Base-by-base conservation (phyloP, 2,797 vertebrate species). In the Acrossocheilus fasciatus region DNA sequence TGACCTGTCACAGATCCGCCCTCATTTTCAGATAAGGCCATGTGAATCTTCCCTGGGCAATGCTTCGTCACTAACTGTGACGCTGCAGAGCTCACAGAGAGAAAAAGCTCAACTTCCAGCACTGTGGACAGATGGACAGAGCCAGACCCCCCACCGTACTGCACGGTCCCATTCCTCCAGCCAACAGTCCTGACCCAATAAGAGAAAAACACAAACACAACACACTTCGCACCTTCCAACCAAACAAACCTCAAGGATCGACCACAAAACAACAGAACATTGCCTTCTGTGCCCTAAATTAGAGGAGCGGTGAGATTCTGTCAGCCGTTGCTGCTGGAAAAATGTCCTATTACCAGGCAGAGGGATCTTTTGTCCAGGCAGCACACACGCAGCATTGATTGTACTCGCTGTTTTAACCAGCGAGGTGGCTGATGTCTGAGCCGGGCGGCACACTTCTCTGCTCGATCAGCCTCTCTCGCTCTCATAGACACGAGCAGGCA, bases 121-220 rank as follows among this genome's bases (percentile, higher is more conserved):
- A 54, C 50, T 4, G 74, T 86, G 73, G 72, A 78, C 85, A 88
- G 75, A 88, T 88, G 87, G 86, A 86, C 72, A 14, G 64, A 86
- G 72, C 74, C 77, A 87, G 86, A 87, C 86, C 83, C 62, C 81
- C 81, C 79, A 66, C 54, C 72, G 76, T 73, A 34, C 54, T 23
- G 20, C 47, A 78, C 87, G 76, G 81, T 81, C 54, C 81, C 81
- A 81, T 57, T 47, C 47, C 62, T 59, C 83, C 41, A 57, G 69
- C 85, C 69, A 81, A 86, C 59, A 75, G 59, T 64, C 11, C 59
- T 84, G 89, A 81, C 85, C 85, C 59, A 89, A 78, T 87, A 84
- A 81, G 64, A 81, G 76, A 54, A 62, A 86, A 87, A 64, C 72
- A 84, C 43, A 68, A 69, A 68, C 74, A 62, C 50, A 78, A 69